Conservation (phyloP, 2,113 vertebrate genomes). For the Podocnemis expansa region DNA sequence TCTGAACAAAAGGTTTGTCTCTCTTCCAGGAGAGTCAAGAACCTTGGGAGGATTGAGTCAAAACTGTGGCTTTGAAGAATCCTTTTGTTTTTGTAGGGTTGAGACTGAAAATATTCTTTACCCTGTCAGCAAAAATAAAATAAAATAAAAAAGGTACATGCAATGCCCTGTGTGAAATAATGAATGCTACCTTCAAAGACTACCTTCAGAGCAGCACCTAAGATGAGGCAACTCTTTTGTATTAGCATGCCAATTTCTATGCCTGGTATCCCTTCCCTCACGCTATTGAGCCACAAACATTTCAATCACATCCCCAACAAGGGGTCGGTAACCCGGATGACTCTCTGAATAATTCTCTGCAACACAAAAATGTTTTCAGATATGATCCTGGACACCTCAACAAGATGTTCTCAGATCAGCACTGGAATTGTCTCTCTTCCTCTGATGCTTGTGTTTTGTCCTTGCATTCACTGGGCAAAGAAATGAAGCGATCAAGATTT, state of each 20-base stretch:
- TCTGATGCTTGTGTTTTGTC: slow-evolving; percentile 23
- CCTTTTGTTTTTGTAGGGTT: neutral
- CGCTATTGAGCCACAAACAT: slow-evolving; percentile 8
- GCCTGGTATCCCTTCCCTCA: neutral
- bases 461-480: slow-evolving; percentile 12
- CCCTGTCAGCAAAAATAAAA: accelerated
- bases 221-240: slow-evolving; percentile 25
- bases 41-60: neutral
- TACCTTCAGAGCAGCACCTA: slow-evolving; percentile 11
- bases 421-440: slow-evolving; percentile 4
- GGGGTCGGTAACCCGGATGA: slow-evolving; percentile 6
- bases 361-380: slow-evolving; percentile 29
- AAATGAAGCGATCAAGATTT: neutral
- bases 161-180: neutral
- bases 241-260: neutral
- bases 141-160: accelerated
- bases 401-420: slow-evolving; percentile 37
- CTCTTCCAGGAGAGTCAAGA: neutral
- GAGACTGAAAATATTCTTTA: accelerated
- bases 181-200: slow-evolving; percentile 8
- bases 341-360: slow-evolving; percentile 45
- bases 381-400: neutral
- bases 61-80: neutral
- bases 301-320: slow-evolving; percentile 12
- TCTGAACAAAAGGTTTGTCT: neutral